Percentiles rank a stretch among this genome's conserved stretches.
These are phyloP conservation scores for Drosophila kanekoi DNA, from an alignment of 2,888 invertebrate species.

Conservation along the genomic window DNA sequence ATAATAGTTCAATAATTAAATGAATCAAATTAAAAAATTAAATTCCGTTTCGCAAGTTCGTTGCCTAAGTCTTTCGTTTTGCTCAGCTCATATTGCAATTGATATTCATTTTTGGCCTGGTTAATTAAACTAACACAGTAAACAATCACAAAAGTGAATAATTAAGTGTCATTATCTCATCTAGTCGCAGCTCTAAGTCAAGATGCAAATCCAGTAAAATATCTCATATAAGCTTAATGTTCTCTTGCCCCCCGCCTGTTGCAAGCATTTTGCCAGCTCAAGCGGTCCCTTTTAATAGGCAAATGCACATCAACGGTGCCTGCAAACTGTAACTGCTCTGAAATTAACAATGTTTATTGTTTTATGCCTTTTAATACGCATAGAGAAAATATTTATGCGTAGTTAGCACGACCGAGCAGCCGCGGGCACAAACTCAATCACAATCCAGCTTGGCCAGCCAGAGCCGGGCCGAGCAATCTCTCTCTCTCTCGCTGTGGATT, in stretches of 20 bases:
- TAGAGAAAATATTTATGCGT: slow-evolving; percentile 55
- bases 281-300: neutral
- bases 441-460: slow-evolving; percentile 1
- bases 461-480: slow-evolving; percentile 1
- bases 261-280: neutral
- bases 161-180: too few species aligned
- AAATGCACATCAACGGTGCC: neutral
- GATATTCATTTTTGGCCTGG: neutral
- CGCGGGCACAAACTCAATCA: slow-evolving; percentile 37
- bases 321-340: slow-evolving; percentile 39
- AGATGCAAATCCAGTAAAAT: too few species aligned
- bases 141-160: too few species aligned
- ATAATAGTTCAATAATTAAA: neutral
- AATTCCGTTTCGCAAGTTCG: slow-evolving; percentile 53
- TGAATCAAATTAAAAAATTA: neutral
- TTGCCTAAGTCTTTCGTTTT: slow-evolving; percentile 65
- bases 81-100: neutral
- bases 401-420: slow-evolving; percentile 31
- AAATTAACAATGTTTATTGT: slow-evolving; percentile 60
- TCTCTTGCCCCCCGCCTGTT: neutral
- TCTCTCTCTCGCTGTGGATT: neutral
- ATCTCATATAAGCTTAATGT: too few species aligned
- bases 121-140: too few species aligned
- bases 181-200: too few species aligned
- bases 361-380: slow-evolving; percentile 33